Percentiles rank a stretch among this genome's conserved stretches.
phyloP scores from a whole-genome alignment of 1,140 invertebrate genomes.

The Pseudobourletiella spinata region DNA sequence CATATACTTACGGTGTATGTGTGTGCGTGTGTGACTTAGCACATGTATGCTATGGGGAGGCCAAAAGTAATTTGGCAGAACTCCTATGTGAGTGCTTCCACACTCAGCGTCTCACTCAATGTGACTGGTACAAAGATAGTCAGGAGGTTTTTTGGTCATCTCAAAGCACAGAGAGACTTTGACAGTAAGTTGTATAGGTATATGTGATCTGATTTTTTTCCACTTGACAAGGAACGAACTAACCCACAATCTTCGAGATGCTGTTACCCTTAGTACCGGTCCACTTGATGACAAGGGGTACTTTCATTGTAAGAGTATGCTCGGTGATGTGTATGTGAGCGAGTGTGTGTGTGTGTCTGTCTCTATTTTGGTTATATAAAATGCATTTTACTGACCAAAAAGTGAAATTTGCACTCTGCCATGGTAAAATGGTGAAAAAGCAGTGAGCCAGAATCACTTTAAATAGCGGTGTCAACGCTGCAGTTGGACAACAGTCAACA shows the following conservation, averaged over 20 bases:
- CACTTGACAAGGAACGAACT: too few relatives aligned
- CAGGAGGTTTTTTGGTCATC: not conserved
- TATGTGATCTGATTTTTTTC: not conserved
- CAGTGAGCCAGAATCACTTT: not conserved
- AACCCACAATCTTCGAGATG: not conserved
- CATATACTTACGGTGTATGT: not conserved
- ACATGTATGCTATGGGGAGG: not conserved
- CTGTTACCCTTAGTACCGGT: not conserved
- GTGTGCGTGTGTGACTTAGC: too few relatives aligned
- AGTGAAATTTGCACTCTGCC: not conserved
- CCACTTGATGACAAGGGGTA: not conserved
- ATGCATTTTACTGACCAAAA: not conserved
- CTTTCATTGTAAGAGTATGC: not conserved
- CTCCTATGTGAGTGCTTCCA: not conserved
- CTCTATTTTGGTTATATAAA: not conserved
- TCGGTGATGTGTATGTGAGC: too few relatives aligned
- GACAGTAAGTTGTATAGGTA: too few relatives aligned
- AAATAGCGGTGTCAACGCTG: not conserved
- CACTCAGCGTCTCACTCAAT: not conserved
- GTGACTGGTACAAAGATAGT: not conserved
- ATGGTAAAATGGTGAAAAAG: not conserved
- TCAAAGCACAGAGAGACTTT: too few relatives aligned
- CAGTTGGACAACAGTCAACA: not conserved
- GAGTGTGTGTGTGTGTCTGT: too few relatives aligned
- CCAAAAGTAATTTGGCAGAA: not conserved